Percentiles rank a stretch among this genome's conserved stretches.
These are phyloP conservation scores for Rousettus leschenaultii DNA, from an alignment of 2,113 vertebrate species.

Conservation along the genomic window DNA sequence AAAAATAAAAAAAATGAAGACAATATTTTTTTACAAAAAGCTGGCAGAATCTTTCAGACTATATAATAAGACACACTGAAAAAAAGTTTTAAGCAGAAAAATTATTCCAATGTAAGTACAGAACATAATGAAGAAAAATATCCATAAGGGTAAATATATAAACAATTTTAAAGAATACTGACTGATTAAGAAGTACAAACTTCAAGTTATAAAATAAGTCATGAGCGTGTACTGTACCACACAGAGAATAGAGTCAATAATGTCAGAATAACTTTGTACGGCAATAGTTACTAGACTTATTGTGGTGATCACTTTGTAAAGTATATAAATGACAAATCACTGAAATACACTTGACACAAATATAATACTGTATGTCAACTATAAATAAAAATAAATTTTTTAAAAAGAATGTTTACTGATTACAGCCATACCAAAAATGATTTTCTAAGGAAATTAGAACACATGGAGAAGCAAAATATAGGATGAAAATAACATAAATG, in stretches of 20 bases:
- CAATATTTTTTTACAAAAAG: too few relatives aligned
- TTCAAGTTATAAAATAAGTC: background rate
- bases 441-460: background rate
- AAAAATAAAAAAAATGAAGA: too few relatives aligned
- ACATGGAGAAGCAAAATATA: background rate
- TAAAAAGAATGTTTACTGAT: background rate
- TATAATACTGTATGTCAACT: background rate
- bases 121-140: background rate
- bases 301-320: too few relatives aligned
- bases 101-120: background rate
- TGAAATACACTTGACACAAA: background rate
- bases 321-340: background rate
- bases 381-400: background rate
- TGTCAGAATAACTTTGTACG: background rate
- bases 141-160: background rate
- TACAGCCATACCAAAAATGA: background rate
- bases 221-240: too few relatives aligned
- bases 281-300: background rate
- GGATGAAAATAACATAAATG: too few relatives aligned
- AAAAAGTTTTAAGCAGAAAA: background rate
- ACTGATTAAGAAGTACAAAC: background rate
- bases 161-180: background rate
- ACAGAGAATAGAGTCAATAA: background rate
- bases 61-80: background rate
- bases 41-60: too few relatives aligned